Percentiles rank a stretch among this genome's conserved stretches.
Evolutionary conservation across 1,140 invertebrate species (phyloP).

Genomic region (Meloidogyne hapla): DNA sequence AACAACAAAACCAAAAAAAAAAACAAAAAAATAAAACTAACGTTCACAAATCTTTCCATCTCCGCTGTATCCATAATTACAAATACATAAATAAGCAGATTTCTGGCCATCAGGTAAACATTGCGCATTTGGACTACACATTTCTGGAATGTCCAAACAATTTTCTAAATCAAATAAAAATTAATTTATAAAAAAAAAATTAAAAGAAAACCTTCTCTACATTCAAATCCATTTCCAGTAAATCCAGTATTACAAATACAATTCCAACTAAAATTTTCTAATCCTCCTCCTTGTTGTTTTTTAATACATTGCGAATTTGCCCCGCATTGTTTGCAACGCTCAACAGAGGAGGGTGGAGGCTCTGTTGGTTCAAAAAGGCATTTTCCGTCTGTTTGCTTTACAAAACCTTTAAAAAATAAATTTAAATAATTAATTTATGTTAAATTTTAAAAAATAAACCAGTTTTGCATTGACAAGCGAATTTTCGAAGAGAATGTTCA

Average conservation of each 20-base stretch:
- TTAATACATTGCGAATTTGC: conserved; percentile 34
- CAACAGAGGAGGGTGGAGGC: neutral
- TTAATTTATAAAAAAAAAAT: neutral
- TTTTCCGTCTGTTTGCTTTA: neutral
- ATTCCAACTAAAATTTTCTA: conserved; percentile 11
- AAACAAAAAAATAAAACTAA: conserved; percentile 37
- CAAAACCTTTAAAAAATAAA: conserved; percentile 18
- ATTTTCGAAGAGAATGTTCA: conserved; percentile 36
- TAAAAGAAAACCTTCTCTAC: conserved; percentile 16
- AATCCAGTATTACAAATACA: conserved; percentile 45
- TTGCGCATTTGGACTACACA: conserved; percentile 64
- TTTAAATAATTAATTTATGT: conserved; percentile 24
- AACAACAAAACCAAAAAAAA: neutral
- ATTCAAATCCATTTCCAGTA: conserved; percentile 38
- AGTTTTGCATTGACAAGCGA: conserved; percentile 43
- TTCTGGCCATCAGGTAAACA: conserved; percentile 63
- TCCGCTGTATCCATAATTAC: conserved; percentile 65
- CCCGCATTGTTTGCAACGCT: conserved; percentile 11
- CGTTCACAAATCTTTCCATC: conserved; percentile 65
- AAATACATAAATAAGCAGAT: conserved; percentile 65
- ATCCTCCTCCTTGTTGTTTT: neutral
- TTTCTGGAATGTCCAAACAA: conserved; percentile 52
- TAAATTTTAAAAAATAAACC: conserved; percentile 23
- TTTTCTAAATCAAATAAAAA: conserved; percentile 17
- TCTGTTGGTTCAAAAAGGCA: neutral